Conservation (phyloP, 1,140 invertebrate species). For the Pemphigus obesinymphae region DNA sequence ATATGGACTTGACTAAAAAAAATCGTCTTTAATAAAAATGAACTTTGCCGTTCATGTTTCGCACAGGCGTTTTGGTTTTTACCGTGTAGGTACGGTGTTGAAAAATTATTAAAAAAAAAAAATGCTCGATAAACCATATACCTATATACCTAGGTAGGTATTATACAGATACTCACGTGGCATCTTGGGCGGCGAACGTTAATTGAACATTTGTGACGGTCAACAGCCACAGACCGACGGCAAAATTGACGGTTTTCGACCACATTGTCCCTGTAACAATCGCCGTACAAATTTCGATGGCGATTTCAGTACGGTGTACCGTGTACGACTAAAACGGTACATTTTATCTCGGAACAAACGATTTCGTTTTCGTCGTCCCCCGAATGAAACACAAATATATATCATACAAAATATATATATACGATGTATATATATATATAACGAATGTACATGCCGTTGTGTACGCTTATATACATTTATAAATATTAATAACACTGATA, state of each 20-base stretch:
- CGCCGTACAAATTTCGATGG: not conserved
- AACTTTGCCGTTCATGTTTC: too few relatives aligned
- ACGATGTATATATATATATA: too few relatives aligned
- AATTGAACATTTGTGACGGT: not conserved
- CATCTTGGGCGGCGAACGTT: not conserved
- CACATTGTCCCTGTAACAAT: not conserved
- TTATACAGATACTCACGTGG: constrained; percentile 14
- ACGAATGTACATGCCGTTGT: too few relatives aligned
- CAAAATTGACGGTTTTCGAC: not conserved
- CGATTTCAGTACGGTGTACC: not conserved
- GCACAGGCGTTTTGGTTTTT: too few relatives aligned
- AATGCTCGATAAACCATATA: too few relatives aligned
- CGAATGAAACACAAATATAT: not conserved
- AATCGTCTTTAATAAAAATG: too few relatives aligned
- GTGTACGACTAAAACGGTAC: not conserved
- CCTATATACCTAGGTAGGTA: too few relatives aligned
- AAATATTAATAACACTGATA: too few relatives aligned
- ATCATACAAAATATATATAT: not conserved
- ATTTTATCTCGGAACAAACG: not conserved
- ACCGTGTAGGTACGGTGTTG: too few relatives aligned
- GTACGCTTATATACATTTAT: too few relatives aligned
- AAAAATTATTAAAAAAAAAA: too few relatives aligned
- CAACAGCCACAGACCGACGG: not conserved
- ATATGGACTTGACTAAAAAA: too few relatives aligned
- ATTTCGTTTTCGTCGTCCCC: not conserved